Percentiles rank a stretch among this genome's conserved stretches.
These are phyloP conservation scores for Acronicta aceris DNA, from an alignment of 2,888 invertebrate species.

Conservation along the genomic window DNA sequence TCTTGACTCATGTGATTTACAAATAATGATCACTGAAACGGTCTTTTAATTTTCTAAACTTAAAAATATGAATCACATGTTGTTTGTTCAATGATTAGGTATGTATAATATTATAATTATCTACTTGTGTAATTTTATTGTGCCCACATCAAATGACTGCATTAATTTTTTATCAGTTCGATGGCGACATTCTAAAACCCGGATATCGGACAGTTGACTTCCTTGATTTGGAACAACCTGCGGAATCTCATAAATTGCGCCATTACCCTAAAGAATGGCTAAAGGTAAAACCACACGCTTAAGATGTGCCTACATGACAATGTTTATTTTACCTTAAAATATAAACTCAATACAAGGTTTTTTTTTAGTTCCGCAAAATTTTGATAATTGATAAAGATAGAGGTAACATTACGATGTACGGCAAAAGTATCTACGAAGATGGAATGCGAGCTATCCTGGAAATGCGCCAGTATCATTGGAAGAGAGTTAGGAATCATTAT, in stretches of 20 bases:
- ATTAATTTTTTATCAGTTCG: slow-evolving; percentile 69
- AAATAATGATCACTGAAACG: too few relatives aligned
- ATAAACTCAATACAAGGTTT: neutral
- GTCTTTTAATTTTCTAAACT: too few relatives aligned
- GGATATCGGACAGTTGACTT: slow-evolving; percentile 85
- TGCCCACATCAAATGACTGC: slow-evolving; percentile 9
- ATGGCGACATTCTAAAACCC: slow-evolving; percentile 82
- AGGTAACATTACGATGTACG: slow-evolving; percentile 72
- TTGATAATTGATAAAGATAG: slow-evolving; percentile 70
- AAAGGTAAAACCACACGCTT: slow-evolving; percentile 64
- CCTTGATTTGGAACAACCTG: slow-evolving; percentile 82
- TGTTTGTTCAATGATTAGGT: neutral
- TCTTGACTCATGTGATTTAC: too few relatives aligned
- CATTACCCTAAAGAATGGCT: slow-evolving; percentile 79
- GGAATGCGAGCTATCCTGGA: slow-evolving; percentile 78
- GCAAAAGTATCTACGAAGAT: slow-evolving; percentile 76
- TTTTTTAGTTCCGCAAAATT: slow-evolving; percentile 76
- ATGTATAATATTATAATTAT: neutral
- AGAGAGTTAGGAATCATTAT: slow-evolving; percentile 78
- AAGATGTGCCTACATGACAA: neutral
- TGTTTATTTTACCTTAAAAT: slow-evolving; percentile 9
- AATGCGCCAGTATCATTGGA: slow-evolving; percentile 79
- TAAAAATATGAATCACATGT: too few relatives aligned
- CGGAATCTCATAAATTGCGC: slow-evolving; percentile 70
- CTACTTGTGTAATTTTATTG: slow-evolving; percentile 14